Base-by-base conservation (phyloP, 2,797 vertebrate species). In the Alosa sapidissima region DNA sequence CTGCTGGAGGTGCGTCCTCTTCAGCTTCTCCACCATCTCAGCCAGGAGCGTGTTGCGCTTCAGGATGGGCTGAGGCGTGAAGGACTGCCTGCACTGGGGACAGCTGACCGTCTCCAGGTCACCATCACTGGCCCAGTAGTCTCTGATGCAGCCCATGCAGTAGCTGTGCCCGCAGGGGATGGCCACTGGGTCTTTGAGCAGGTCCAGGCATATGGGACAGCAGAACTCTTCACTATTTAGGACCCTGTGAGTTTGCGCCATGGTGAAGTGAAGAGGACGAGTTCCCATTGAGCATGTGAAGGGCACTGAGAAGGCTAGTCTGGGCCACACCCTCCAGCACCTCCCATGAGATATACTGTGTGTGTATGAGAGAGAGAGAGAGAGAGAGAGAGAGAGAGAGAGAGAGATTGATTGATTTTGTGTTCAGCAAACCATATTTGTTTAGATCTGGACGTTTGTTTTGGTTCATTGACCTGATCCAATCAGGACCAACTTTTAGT, bases 201-300 rank as follows among this genome's bases (percentile, higher is more conserved):
- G 7, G 49, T 87, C 83, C 81, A 86, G 68, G 68, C 89, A 86
- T 11, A 88, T 85, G 1, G 81, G 68, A 54, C 89, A 88, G 49
- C 68, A 52, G 82, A 88, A 82, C 41, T 86, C 85, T 52, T 84
- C 82, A 24, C 33, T 84, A n/a, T 81, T 52, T 58, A 47, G 45
- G 0, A 83, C 36, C 14, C 52, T 52, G 52, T 85, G 72, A 55
- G 84, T 81, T 36, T 72, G 83, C 19, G 85, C 83, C 52, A 81
- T 83, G 62, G 81, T 13, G 16, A 82, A 48, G 21, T 51, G 49
- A 14, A 8, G 82, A 16, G 54, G 78, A 13, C 58, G 28, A 72
- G 47, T 5, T 41, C 60, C 54, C n/a, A 65, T 21, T 16, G 41
- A 47, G 33, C 54, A 36, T 54, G 7, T 16, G 60, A 55, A 28